These are phyloP conservation scores for Candidula unifasciata DNA, from an alignment of 2,888 invertebrate genomes.

Conservation along the genomic window DNA sequence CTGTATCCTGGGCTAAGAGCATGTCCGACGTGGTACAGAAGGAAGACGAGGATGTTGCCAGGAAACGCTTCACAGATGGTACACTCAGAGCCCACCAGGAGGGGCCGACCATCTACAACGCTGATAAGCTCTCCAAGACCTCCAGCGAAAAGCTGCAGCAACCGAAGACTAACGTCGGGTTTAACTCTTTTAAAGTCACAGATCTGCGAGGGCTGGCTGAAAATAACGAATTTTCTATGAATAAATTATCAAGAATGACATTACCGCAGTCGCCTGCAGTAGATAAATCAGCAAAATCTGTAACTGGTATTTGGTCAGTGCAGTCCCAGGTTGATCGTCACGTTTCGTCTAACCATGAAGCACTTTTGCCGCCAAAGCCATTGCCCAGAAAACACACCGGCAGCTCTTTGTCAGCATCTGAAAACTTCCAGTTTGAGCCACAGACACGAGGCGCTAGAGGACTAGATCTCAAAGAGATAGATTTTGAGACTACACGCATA, in stretches of 20 bases:
- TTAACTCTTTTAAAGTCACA: slow-evolving; percentile 61
- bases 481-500: not conserved
- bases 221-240: slow-evolving; percentile 67
- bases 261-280: not conserved
- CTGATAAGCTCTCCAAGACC: not conserved
- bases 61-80: not conserved
- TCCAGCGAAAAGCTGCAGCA: not conserved
- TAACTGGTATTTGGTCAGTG: not conserved
- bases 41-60: slow-evolving; percentile 25
- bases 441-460: not conserved
- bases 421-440: not conserved
- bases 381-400: not conserved
- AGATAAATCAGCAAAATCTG: not conserved
- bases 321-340: slow-evolving; percentile 14
- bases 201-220: slow-evolving; percentile 65
- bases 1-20: not conserved
- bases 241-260: slow-evolving; percentile 39
- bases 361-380: not conserved
- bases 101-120: slow-evolving; percentile 44
- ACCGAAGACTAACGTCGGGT: not conserved
- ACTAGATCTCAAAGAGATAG: no score
- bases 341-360: no score
- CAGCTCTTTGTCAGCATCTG: not conserved
- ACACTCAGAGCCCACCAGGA: slow-evolving; percentile 22
- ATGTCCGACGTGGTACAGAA: slow-evolving; percentile 49